phyloP scores from a whole-genome alignment of 2,113 vertebrate genomes.

The Isurus oxyrinchus region DNA sequence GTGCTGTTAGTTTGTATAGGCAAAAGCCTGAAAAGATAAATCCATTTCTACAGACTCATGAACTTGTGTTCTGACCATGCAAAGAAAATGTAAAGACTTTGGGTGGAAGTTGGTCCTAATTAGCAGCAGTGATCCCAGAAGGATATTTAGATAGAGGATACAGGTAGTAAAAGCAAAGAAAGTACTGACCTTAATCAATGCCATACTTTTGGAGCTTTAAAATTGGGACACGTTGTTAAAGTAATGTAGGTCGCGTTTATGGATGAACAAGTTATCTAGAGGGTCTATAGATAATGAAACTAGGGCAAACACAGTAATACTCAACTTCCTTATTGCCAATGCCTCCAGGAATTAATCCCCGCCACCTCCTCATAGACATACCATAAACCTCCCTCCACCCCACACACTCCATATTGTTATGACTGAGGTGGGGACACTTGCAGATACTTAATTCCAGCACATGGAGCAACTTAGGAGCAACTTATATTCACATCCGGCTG shows the following conservation, averaged over 20 bases:
- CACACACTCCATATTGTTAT: too few relatives aligned
- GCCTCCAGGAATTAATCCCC: not conserved
- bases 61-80: not conserved
- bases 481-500: too few relatives aligned
- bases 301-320: not conserved
- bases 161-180: not conserved
- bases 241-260: not conserved
- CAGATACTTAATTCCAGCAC: too few relatives aligned
- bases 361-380: too few relatives aligned
- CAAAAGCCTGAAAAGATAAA: not conserved
- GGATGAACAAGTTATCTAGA: not conserved
- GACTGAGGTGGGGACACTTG: too few relatives aligned
- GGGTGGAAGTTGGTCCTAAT: not conserved
- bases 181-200: not conserved
- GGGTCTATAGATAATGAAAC: not conserved
- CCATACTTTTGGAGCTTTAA: not conserved
- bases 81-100: not conserved
- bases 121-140: not conserved
- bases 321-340: not conserved
- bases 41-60: not conserved
- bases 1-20: not conserved
- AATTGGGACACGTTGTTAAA: not conserved
- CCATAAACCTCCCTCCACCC: too few relatives aligned
- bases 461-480: too few relatives aligned
- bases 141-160: not conserved